These are phyloP conservation scores for Lagocephalus sceleratus DNA, from an alignment of 2,797 vertebrate genomes.

Conservation along the genomic window DNA sequence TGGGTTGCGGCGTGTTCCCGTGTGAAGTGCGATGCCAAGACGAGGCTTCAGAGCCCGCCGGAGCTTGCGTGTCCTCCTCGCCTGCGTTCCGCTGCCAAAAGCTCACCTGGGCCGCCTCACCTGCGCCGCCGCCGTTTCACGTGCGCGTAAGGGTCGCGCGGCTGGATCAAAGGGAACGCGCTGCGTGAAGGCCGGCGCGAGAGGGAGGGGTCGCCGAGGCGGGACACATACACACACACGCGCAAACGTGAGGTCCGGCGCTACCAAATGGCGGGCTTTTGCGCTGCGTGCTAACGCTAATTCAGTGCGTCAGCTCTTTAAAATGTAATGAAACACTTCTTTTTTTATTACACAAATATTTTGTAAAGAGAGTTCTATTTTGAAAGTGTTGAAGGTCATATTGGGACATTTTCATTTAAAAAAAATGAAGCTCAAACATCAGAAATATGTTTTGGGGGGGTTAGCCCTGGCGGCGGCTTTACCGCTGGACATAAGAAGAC, in stretches of 20 bases:
- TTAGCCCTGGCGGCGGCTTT: too few relatives aligned
- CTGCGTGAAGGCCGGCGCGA: slow-evolving; percentile 29
- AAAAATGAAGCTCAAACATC: too few relatives aligned
- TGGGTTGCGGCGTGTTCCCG: slow-evolving; percentile 55
- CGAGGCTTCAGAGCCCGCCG: slow-evolving; percentile 57
- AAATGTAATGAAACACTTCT: too few relatives aligned
- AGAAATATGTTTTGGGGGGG: too few relatives aligned
- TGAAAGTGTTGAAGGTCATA: too few relatives aligned
- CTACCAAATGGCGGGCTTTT: slow-evolving; percentile 43
- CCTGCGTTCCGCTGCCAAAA: slow-evolving; percentile 71
- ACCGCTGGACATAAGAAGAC: too few relatives aligned
- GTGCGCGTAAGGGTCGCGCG: slow-evolving; percentile 49
- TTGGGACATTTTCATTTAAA: too few relatives aligned
- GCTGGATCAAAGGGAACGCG: slow-evolving; percentile 65
- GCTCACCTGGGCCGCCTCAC: slow-evolving; percentile 66
- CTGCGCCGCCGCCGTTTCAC: slow-evolving; percentile 36
- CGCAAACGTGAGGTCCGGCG: not conserved
- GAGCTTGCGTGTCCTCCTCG: slow-evolving; percentile 52
- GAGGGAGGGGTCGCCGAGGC: slow-evolving; percentile 37
- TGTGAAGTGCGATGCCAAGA: slow-evolving; percentile 73
- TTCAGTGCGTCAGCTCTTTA: not conserved
- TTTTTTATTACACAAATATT: too few relatives aligned
- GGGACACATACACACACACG: too few relatives aligned
- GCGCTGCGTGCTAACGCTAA: not conserved
- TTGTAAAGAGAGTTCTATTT: too few relatives aligned